Base-by-base conservation (phyloP, 2,888 invertebrate genomes). In the Malthinus seriepunctatus region DNA sequence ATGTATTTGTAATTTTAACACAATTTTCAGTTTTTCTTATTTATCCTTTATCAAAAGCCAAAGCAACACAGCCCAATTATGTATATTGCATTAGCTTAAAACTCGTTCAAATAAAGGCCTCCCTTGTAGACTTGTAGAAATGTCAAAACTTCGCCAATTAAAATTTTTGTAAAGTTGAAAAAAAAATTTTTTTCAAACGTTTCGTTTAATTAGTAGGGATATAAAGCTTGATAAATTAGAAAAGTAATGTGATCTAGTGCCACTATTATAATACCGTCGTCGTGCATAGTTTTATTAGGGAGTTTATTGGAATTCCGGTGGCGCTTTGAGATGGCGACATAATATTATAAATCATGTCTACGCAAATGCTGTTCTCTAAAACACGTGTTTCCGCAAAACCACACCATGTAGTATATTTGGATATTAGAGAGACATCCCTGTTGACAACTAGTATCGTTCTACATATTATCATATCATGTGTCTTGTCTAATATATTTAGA, bases 371-470 rank as follows among this genome's bases (percentile, higher is more conserved):
- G 51, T 53, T 35, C 37, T 42, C 14, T 14, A 45, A 57, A 56
- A 51, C 51, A 51, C 34, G 42, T 47, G 51, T 51, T 57, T 48
- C 23, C 23, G 38, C 32, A 10, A 45, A 49, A 49, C 56, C 56
- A 42, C 52, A 52, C 34, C 34, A 46, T 56, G 48, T 15, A 51
- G 44, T 56, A 46, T 42, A 52, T 52, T 48, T 57, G 51, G 51
- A 51, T 57, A 57, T 47, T 51, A 37, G 33, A 42, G 15, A 15
- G 47, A 60, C 61, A 57, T 62, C 56, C 51, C 33, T 50, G 63
- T 38, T 60, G 67, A 67, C 63, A 67, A 55, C 60, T 45, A 59
- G 58, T 64, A 59, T 66, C 61, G 58, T 66, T 66, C 64, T 63
- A 58, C 62, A 61, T 51, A 61, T 23, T 23, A 62, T 32, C 15